Conservation (phyloP, 2,797 vertebrate species). For the Acanthiza pusilla region DNA sequence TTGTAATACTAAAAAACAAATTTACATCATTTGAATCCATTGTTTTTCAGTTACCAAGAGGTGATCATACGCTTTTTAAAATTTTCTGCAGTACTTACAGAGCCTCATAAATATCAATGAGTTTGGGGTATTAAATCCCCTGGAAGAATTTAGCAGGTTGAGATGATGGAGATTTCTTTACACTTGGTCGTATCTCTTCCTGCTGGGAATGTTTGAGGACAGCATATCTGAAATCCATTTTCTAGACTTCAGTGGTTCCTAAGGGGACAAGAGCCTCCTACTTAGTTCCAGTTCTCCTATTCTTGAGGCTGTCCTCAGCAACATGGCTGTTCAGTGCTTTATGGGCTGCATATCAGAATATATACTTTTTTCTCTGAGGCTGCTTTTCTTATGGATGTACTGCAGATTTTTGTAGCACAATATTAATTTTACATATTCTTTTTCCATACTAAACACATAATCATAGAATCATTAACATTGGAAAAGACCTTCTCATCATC, state of each 20-base stretch:
- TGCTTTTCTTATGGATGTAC: slow-evolving; percentile 13
- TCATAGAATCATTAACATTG: neutral
- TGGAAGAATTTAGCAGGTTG: neutral
- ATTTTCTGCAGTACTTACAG: neutral
- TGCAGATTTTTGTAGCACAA: slow-evolving; percentile 40
- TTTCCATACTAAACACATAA: slow-evolving; percentile 48
- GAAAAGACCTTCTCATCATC: neutral
- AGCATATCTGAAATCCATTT: neutral
- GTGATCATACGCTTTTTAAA: neutral
- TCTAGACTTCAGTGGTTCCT: neutral
- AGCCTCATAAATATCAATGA: neutral
- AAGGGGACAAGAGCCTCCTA: neutral
- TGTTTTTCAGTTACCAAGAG: neutral
- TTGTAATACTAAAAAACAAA: neutral
- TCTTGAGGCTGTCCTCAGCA: slow-evolving; percentile 20
- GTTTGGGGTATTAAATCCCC: neutral
- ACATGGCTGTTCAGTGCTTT: neutral
- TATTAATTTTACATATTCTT: slow-evolving; percentile 51
- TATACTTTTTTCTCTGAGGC: slow-evolving; percentile 32
- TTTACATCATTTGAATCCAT: neutral
- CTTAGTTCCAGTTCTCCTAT: neutral
- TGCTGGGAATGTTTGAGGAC: neutral
- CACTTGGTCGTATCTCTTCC: neutral
- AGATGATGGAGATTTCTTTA: neutral
- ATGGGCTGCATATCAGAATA: slow-evolving; percentile 36